A percentile compares a stretch with the other conserved stretches of the same genome.
Conservation (phyloP, 2,888 invertebrate species). For the Dicyrtomina minuta region DNA sequence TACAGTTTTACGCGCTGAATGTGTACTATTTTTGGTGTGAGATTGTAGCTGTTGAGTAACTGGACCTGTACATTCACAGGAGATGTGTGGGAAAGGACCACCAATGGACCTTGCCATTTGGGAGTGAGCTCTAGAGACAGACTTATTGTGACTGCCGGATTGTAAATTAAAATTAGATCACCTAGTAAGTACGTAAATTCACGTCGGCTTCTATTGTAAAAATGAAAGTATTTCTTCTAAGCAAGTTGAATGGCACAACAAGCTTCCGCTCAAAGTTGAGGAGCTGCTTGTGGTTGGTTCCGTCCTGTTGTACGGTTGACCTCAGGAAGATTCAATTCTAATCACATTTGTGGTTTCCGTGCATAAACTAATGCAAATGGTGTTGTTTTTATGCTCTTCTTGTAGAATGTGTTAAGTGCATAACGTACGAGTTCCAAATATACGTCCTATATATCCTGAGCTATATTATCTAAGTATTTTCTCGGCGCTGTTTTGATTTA, state of each 20-base stretch:
- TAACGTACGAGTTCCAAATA: not conserved
- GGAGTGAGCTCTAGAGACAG: too few species aligned
- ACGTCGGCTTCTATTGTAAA: not conserved
- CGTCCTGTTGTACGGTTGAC: not conserved
- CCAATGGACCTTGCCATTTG: too few species aligned
- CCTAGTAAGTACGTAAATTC: not conserved
- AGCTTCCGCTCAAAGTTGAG: not conserved
- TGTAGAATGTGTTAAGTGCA: constrained; percentile 1
- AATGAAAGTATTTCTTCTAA: not conserved
- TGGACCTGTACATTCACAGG: too few species aligned
- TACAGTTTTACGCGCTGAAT: too few species aligned
- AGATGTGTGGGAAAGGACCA: too few species aligned
- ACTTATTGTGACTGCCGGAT: constrained; percentile 5
- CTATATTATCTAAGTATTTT: not conserved
- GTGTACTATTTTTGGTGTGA: too few species aligned
- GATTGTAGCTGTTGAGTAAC: too few species aligned
- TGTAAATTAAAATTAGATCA: not conserved
- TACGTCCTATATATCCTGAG: not conserved
- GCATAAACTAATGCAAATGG: constrained; percentile 22
- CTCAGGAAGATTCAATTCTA: not conserved
- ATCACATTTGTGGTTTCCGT: not conserved
- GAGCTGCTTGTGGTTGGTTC: not conserved
- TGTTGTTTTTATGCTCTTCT: not conserved
- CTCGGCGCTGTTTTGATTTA: not conserved
- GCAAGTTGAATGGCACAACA: not conserved